Evolutionary conservation across 2,888 invertebrate species (phyloP).

Genomic region (Xanthia icteritia): DNA sequence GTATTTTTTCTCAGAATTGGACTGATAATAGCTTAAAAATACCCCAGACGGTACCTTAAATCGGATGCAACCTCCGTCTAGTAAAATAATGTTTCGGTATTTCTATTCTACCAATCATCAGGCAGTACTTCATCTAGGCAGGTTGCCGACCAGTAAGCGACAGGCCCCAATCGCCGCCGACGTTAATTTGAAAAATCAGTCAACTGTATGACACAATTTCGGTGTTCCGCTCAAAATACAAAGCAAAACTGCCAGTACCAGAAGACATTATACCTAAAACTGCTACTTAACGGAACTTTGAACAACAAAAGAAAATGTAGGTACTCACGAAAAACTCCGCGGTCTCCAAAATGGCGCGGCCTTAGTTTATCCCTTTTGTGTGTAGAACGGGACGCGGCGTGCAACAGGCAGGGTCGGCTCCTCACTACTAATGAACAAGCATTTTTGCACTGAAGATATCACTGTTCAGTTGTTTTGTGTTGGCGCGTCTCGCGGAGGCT

Average conservation of each 20-base stretch:
- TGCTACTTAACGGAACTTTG: conserved; percentile 49
- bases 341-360: conserved; percentile 75
- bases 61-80: background rate
- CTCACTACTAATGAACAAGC: conserved; percentile 77
- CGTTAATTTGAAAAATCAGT: conserved; percentile 43
- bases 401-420: conserved; percentile 79
- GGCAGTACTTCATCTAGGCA: background rate
- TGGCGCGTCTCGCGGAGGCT: conserved; percentile 71
- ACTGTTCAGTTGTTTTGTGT: conserved; percentile 74
- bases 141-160: conserved; percentile 8
- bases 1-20: background rate
- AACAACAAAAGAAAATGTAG: conserved; percentile 76
- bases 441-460: conserved; percentile 81
- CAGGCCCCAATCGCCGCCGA: conserved; percentile 19
- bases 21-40: background rate
- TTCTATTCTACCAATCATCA: conserved; percentile 10
- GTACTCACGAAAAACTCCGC: conserved; percentile 79
- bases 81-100: background rate
- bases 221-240: conserved; percentile 5
- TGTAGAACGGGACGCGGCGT: conserved; percentile 50
- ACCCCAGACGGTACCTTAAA: background rate
- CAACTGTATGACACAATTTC: background rate
- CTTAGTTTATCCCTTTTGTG: conserved; percentile 58
- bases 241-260: conserved; percentile 8
- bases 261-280: conserved; percentile 32